Conservation (phyloP, 2,797 vertebrate species). For the Apogon hyalosoma region DNA sequence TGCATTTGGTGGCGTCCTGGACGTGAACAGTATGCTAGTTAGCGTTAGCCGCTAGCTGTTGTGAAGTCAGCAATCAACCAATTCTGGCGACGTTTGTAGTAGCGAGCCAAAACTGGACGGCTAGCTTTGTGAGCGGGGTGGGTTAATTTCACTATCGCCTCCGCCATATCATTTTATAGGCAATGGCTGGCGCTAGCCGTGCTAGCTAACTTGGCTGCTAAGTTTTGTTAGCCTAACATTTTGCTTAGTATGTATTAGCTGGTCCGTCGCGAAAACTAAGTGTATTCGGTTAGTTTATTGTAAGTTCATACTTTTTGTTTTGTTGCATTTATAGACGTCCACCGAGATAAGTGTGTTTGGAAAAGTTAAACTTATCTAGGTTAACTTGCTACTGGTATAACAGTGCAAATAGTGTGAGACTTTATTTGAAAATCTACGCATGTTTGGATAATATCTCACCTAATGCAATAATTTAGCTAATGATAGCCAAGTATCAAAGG, state of each 20-base stretch:
- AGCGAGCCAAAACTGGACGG: constrained; percentile 30
- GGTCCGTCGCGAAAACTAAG: not conserved
- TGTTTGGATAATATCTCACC: not conserved
- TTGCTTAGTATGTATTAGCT: not conserved
- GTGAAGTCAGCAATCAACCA: constrained; percentile 24
- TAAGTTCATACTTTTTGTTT: not conserved
- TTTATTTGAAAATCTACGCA: not conserved
- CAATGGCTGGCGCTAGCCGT: constrained; percentile 24
- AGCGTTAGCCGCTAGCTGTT: constrained; percentile 49
- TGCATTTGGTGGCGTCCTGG: constrained; percentile 30
- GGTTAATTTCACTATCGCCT: constrained; percentile 51
- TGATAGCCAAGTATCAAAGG: no score
- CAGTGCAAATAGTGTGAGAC: not conserved
- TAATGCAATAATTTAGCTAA: not conserved
- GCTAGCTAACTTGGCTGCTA: constrained; percentile 50
- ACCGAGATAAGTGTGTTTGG: no score
- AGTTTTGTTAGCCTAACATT: constrained; percentile 50
- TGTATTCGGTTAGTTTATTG: not conserved
- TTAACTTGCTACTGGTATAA: constrained; percentile 12
- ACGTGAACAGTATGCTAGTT: constrained; percentile 41
- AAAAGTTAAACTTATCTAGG: constrained; percentile 21
- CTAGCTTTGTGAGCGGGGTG: constrained; percentile 30
- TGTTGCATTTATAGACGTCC: not conserved
- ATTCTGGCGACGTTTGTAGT: constrained; percentile 19
- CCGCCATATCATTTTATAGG: constrained; percentile 53